Conservation (phyloP, 1,140 invertebrate genomes). For the Drosophila punjabiensis region DNA sequence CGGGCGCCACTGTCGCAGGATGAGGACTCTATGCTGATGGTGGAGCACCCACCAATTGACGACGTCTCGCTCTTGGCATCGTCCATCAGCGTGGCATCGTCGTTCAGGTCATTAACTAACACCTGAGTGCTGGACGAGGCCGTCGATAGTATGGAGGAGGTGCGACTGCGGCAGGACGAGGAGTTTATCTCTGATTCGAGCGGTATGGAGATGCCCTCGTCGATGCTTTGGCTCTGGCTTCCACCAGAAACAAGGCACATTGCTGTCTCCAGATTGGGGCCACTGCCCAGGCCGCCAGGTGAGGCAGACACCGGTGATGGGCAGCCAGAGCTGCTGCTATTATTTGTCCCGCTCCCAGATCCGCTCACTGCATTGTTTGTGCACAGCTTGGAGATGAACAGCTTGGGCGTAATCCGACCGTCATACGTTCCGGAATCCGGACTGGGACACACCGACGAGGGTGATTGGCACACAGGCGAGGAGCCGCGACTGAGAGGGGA, state of each 20-base stretch:
- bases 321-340: conserved; percentile 76
- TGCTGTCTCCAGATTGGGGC: conserved; percentile 44
- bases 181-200: conserved; percentile 58
- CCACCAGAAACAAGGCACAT: conserved; percentile 65
- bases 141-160: conserved; percentile 68
- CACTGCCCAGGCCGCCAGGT: conserved; percentile 47
- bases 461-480: conserved; percentile 85
- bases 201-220: conserved; percentile 76
- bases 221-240: conserved; percentile 74
- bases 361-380: conserved; percentile 66
- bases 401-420: conserved; percentile 78
- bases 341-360: conserved; percentile 41
- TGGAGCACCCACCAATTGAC: conserved; percentile 74
- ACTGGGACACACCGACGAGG: conserved; percentile 80
- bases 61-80: conserved; percentile 81
- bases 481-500: conserved; percentile 86
- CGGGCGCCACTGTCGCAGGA: conserved; percentile 75
- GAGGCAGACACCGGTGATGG: conserved; percentile 75
- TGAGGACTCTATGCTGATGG: conserved; percentile 74
- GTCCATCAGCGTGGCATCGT: conserved; percentile 80
- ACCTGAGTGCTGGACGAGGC: conserved; percentile 68
- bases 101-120: conserved; percentile 69
- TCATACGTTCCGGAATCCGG: conserved; percentile 83
- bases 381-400: conserved; percentile 81
- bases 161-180: conserved; percentile 70